Evolutionary conservation across 2,797 vertebrate species (phyloP).

Genomic region (Protosalanx chinensis): DNA sequence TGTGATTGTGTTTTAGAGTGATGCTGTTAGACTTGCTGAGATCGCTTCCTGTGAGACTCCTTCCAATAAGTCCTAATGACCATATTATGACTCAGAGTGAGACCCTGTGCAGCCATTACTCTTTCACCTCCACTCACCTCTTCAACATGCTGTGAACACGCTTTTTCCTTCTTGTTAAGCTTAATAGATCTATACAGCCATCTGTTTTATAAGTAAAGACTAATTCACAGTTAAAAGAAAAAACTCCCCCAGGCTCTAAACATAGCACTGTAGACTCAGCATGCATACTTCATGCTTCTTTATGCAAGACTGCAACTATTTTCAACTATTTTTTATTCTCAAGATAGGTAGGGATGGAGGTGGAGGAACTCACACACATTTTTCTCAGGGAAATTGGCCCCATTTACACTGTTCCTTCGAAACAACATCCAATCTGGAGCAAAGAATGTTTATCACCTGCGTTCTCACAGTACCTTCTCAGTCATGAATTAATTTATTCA

Average conservation of each 20-base stretch:
- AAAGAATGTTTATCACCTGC: neutral
- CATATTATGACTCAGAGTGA: conserved; percentile 79
- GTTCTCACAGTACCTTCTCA: neutral
- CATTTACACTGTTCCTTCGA: no score
- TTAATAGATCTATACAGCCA: conserved; percentile 66
- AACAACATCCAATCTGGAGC: no score
- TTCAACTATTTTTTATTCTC: conserved; percentile 29
- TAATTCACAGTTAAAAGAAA: conserved; percentile 69
- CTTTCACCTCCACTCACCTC: conserved; percentile 74
- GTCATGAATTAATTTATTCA: neutral
- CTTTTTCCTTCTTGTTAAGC: conserved; percentile 61
- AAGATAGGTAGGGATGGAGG: conserved; percentile 11
- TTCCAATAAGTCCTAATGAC: conserved; percentile 80
- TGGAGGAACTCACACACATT: no score
- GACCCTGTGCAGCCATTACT: conserved; percentile 78
- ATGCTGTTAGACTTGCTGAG: conserved; percentile 68
- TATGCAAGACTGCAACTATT: conserved; percentile 16
- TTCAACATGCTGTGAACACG: conserved; percentile 65
- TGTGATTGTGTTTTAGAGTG: neutral
- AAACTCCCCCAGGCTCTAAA: conserved; percentile 56
- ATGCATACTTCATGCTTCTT: conserved; percentile 56
- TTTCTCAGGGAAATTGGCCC: no score
- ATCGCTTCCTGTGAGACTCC: conserved; percentile 73
- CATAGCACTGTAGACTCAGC: conserved; percentile 46
- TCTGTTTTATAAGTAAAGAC: conserved; percentile 65